phyloP scores from a whole-genome alignment of 2,888 invertebrate genomes.

The Matsumyia berberina region DNA sequence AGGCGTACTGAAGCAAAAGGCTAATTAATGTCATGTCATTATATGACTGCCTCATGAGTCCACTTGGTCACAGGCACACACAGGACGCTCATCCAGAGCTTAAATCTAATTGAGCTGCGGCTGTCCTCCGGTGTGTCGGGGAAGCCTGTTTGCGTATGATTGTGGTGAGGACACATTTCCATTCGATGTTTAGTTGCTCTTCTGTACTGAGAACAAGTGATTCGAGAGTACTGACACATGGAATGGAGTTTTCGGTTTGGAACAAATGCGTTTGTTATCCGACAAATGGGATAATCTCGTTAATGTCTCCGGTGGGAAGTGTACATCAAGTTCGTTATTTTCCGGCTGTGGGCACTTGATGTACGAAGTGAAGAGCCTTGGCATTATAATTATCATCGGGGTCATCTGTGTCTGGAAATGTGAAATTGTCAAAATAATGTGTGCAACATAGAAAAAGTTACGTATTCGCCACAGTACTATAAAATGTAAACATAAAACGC shows the following conservation, averaged over 20 bases:
- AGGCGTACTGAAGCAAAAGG: slow-evolving; percentile 21
- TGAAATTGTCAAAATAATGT: no score
- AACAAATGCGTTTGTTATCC: slow-evolving; percentile 47
- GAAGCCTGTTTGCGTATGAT: slow-evolving; percentile 8
- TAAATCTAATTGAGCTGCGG: slow-evolving; percentile 63
- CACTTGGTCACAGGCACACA: slow-evolving; percentile 26
- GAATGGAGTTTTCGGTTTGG: slow-evolving; percentile 41
- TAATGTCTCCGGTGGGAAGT: slow-evolving; percentile 39
- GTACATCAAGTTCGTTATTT: slow-evolving; percentile 24
- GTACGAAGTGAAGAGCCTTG: neutral
- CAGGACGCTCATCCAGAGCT: slow-evolving; percentile 22
- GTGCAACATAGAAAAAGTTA: neutral
- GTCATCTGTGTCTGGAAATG: no score
- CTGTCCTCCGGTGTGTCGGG: slow-evolving; percentile 13
- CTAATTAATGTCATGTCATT: slow-evolving; percentile 64
- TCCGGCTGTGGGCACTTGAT: neutral
- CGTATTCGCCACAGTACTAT: neutral
- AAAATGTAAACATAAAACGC: no score
- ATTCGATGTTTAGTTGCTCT: neutral
- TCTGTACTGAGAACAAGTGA: neutral
- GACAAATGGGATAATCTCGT: slow-evolving; percentile 50
- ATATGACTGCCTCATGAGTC: slow-evolving; percentile 49
- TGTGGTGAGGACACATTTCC: slow-evolving; percentile 11
- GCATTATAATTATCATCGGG: no score
- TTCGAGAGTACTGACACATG: slow-evolving; percentile 30